Evolutionary conservation across 2,113 vertebrate species (phyloP).

Genomic region (Malurus cyaneus): DNA sequence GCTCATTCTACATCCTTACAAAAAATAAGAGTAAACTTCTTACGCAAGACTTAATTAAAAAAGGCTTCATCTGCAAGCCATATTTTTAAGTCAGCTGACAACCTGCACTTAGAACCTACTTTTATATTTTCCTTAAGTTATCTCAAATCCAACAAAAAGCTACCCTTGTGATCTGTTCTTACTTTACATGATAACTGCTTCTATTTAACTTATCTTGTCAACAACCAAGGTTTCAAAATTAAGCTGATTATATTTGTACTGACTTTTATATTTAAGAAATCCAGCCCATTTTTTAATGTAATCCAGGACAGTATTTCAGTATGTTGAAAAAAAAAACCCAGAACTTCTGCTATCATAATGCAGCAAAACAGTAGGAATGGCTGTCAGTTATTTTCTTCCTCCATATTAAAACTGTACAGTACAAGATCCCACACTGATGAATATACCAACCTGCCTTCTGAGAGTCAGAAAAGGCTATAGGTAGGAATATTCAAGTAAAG

Average conservation of each 20-base stretch:
- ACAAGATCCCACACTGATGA: background rate
- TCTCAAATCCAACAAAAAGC: conserved; percentile 3
- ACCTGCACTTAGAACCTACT: background rate
- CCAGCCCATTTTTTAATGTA: background rate
- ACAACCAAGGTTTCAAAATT: background rate
- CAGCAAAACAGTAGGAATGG: background rate
- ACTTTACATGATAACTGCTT: background rate
- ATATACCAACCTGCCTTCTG: background rate
- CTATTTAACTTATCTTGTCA: background rate
- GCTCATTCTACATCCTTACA: background rate
- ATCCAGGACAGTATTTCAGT: background rate
- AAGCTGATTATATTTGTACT: background rate
- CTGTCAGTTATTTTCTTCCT: background rate
- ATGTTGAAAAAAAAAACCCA: background rate
- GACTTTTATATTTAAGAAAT: background rate
- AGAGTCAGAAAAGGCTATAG: background rate
- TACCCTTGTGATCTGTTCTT: conserved; percentile 6
- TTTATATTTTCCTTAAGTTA: background rate
- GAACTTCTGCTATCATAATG: background rate
- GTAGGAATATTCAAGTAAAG: background rate
- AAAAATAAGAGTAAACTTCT: background rate
- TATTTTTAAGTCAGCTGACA: background rate
- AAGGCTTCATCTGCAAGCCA: background rate
- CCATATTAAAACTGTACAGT: background rate
- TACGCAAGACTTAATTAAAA: background rate